Evolutionary conservation across 2,113 vertebrate species (phyloP).

Genomic region (Eulemur rufifrons): DNA sequence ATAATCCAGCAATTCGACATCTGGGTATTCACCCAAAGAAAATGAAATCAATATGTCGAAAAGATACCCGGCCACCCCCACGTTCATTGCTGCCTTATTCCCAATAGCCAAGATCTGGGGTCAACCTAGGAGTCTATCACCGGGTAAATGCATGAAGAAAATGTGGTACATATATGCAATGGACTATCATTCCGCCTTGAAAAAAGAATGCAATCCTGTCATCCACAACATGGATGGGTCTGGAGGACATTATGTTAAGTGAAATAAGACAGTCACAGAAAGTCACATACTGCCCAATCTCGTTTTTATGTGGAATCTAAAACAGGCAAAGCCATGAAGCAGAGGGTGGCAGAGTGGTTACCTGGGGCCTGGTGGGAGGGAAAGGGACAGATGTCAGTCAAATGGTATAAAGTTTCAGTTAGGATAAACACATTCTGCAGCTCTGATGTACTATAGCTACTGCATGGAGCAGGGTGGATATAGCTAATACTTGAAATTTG

Average conservation of each 20-base stretch:
- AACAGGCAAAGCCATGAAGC: background rate
- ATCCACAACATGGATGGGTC: background rate
- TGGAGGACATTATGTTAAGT: background rate
- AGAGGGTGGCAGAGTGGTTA: background rate
- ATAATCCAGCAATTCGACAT: background rate
- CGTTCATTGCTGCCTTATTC: rapidly evolving
- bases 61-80: background rate
- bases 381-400: background rate
- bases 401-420: no score
- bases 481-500: background rate
- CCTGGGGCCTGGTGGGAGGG: background rate
- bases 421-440: background rate
- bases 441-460: background rate
- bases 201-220: background rate
- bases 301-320: background rate
- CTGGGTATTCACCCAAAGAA: no score
- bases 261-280: background rate
- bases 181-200: background rate
- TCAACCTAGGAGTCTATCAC: no score
- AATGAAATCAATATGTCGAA: background rate
- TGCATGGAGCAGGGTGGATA: background rate
- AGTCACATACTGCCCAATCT: background rate
- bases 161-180: background rate
- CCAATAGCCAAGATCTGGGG: background rate
- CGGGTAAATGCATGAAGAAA: background rate